Base-by-base conservation (phyloP, 2,888 invertebrate species). In the Acleris literana region DNA sequence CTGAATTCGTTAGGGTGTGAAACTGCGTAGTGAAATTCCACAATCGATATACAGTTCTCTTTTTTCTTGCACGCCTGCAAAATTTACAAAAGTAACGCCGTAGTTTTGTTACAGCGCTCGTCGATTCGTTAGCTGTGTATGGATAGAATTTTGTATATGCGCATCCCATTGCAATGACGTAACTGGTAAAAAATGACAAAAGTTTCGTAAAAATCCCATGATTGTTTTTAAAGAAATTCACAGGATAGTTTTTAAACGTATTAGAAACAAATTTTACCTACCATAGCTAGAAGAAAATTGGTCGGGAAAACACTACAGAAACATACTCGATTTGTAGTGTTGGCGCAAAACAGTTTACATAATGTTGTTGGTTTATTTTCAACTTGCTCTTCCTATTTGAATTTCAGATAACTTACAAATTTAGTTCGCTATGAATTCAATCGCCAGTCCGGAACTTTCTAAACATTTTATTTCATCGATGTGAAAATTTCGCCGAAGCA, bases 1-100 rank as follows among this genome's bases (percentile, higher is more conserved):
- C 22, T 39, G 53, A 39, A 43, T 48, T 60, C 60, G 64, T 60
- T 65, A 60, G 29, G 29, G 6, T 55, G 29, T 55, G 43, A 55
- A 65, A 44, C 60, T 46, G 46, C 6, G 25, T 59, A 54, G 63
- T 64, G 60, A 55, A 65, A 52, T 61, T 52, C 44, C 29, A 52
- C 60, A 52, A 51, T 61, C 65, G 56, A 61, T 61, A 61, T 56
- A 52, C 65, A 46, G 17, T 57, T 16, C 61, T 61, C 61, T 52
- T 61, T 61, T 66, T 61, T 53, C 52, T 56, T 46, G 44, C 17
- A 13, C 33, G 52, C 18, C 56, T 52, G 61, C 51, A 9, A 48
- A 56, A 51, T 55, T 65, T 59, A 39, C 22, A 46, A 60, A 53
- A 48, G 29, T 46, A 44, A 44, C 18, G 60, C 13, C 2, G 18